Evolutionary conservation across 1,140 invertebrate genomes (phyloP).

Genomic region (Apis dorsata): DNA sequence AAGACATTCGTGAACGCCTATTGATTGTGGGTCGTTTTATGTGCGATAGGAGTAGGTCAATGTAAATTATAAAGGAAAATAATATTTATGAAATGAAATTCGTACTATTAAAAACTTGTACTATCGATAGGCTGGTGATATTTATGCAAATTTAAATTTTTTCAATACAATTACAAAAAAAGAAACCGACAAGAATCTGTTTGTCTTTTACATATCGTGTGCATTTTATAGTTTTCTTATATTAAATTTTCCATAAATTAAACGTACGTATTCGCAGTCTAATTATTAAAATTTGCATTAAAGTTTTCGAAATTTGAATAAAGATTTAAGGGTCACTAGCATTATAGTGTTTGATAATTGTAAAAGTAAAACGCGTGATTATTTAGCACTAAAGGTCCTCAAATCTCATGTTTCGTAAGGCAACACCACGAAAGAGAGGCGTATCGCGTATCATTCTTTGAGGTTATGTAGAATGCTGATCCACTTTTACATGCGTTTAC

Average conservation of each 20-base stretch:
- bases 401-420: slow-evolving; percentile 41
- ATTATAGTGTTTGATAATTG: neutral
- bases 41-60: neutral
- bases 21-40: neutral
- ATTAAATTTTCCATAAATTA: too few relatives aligned
- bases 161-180: too few relatives aligned
- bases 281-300: too few relatives aligned
- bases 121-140: too few relatives aligned
- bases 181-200: too few relatives aligned
- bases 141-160: too few relatives aligned
- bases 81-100: neutral
- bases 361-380: slow-evolving; percentile 26
- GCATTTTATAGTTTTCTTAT: too few relatives aligned
- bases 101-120: neutral
- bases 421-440: slow-evolving; percentile 36
- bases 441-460: slow-evolving; percentile 37
- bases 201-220: too few relatives aligned
- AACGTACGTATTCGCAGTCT: too few relatives aligned
- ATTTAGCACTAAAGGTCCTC: slow-evolving; percentile 18
- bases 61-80: neutral
- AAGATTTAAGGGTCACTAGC: too few relatives aligned
- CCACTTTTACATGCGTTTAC: neutral
- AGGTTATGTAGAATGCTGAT: slow-evolving; percentile 28
- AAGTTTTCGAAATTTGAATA: too few relatives aligned
- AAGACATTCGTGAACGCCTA: neutral